These are phyloP conservation scores for Pocota personata DNA, from an alignment of 2,888 invertebrate species.

Conservation along the genomic window DNA sequence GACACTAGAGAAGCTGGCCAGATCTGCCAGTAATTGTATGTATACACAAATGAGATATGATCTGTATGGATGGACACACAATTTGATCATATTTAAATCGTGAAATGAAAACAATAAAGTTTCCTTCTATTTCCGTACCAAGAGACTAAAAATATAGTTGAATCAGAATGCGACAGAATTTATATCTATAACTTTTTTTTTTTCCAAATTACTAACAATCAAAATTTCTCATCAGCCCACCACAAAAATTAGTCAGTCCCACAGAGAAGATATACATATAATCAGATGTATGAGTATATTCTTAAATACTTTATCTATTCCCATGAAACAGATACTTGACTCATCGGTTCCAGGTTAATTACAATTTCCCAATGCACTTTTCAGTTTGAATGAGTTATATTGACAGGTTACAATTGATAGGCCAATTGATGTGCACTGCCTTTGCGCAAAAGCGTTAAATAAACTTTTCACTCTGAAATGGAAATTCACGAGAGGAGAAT, in stretches of 20 bases:
- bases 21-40: too few species aligned
- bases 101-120: not conserved
- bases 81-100: too few species aligned
- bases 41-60: too few species aligned
- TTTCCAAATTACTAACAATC: not conserved
- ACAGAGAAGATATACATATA: not conserved
- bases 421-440: slow-evolving; percentile 15
- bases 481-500: slow-evolving; percentile 16
- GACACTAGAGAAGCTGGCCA: too few species aligned
- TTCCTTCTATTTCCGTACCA: not conserved
- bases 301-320: not conserved
- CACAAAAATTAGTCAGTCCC: not conserved
- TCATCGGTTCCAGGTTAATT: slow-evolving; percentile 25
- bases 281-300: too few species aligned
- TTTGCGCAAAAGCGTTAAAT: slow-evolving; percentile 24
- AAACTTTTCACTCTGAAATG: slow-evolving; percentile 39
- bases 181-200: not conserved
- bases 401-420: slow-evolving; percentile 44
- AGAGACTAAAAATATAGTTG: not conserved
- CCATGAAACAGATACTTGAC: slow-evolving; percentile 5
- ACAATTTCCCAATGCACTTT: slow-evolving; percentile 37
- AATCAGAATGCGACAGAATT: not conserved
- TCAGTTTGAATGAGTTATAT: slow-evolving; percentile 1
- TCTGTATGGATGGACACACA: too few species aligned
- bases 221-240: not conserved